Base-by-base conservation (phyloP, 2,797 vertebrate genomes). In the Eidolon dupreanum region DNA sequence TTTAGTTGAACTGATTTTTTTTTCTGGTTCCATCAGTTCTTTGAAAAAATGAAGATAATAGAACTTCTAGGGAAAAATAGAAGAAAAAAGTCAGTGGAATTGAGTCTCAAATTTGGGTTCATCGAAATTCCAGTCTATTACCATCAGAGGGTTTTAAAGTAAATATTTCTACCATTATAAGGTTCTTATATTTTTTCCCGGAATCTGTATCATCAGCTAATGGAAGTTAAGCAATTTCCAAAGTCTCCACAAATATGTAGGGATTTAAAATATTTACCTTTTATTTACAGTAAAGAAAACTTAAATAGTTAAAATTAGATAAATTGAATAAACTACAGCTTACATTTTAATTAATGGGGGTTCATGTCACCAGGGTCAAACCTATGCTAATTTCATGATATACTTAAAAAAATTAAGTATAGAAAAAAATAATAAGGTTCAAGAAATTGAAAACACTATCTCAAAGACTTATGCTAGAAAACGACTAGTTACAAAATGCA, bases 1-100 rank as follows among this genome's bases (percentile, higher is more conserved):
- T 92, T 68, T 82, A 87, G 28, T 83, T 96, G 59, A 57, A 38
- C 22, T 75, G 38, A 94, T 59, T 65, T 77, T 91, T 93, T 68
- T 74, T 90, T 85, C 65, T 41, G 17, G 13, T 36, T 87, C 57
- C 22, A 82, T 46, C 12, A 46, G 38, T 43, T 17, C 51, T 51
- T 68, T 82, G 12, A 79, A 93, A 93, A 93, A 31, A 61, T 65
- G 28, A 93, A 89, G 49, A 6, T 46, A 78, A 38, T 43, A 49
- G 66, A 49, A 81, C 17, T 22, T 95, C 36, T 74, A 9, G 43
- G 46, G 41, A 15, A 55, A n/a, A 28, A 75, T 85, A 77, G 36
- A 68, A 82, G 38, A 77, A 33, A 49, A 59, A 91, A 12, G 15
- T 79, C 53, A 66, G 6, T 41, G 43, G 4, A 13, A 90, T 89